These are phyloP conservation scores for Leptoteleia sp. DNA, from an alignment of 1,140 invertebrate genomes.

Conservation along the genomic window DNA sequence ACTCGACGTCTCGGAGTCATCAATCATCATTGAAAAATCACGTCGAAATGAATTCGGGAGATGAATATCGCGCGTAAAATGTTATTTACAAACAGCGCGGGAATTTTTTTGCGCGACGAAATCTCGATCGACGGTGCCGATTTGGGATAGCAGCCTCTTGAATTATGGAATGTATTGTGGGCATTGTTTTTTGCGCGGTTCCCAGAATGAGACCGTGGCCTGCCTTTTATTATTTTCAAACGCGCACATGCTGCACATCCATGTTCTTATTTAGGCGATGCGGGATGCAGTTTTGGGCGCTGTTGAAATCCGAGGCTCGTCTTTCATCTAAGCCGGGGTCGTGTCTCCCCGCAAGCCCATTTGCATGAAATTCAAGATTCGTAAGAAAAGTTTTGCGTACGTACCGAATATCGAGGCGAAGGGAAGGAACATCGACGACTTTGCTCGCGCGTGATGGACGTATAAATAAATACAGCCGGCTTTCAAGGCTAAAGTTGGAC, in stretches of 20 bases:
- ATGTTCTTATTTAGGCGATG: constrained; percentile 36
- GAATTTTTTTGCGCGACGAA: background rate
- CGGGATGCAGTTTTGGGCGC: constrained; percentile 32
- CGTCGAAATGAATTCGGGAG: too few relatives aligned
- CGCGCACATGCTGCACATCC: constrained; percentile 47
- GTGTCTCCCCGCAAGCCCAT: constrained; percentile 16
- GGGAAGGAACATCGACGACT: constrained; percentile 10
- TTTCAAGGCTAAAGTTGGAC: constrained; percentile 42
- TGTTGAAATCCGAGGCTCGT: constrained; percentile 40
- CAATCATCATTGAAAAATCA: too few relatives aligned
- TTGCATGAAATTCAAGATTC: constrained; percentile 54
- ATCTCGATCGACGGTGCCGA: background rate
- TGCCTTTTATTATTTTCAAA: constrained; percentile 46
- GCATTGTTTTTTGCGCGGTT: constrained; percentile 34
- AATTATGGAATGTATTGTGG: constrained; percentile 15
- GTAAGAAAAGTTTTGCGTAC: constrained; percentile 16
- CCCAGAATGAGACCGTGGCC: constrained; percentile 15
- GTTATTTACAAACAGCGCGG: too few relatives aligned
- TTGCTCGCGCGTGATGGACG: background rate
- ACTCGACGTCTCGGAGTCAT: too few relatives aligned
- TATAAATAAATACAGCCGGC: constrained; percentile 8
- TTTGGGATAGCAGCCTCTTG: background rate
- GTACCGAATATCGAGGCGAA: constrained; percentile 13
- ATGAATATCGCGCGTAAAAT: background rate
- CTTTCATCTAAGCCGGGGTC: constrained; percentile 36